Percentiles rank a stretch among this genome's conserved stretches.
Conservation (phyloP, 2,888 invertebrate species). For the Kuschelorhynchus macadamiae region DNA sequence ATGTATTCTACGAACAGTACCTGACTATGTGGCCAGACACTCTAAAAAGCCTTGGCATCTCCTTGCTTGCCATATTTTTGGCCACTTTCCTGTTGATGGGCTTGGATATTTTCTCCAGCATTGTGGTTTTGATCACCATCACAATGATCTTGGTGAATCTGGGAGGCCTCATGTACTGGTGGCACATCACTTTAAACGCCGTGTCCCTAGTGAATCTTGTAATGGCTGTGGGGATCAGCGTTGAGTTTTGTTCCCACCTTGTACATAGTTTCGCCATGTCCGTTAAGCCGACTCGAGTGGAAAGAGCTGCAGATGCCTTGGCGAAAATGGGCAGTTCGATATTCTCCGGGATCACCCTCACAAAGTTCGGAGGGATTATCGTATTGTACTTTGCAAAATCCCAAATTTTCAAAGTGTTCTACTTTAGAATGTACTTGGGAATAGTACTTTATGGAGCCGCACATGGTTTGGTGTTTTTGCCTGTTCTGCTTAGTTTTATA, state of each 20-base stretch:
- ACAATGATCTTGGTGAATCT: slow-evolving; percentile 94
- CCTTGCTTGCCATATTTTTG: slow-evolving; percentile 92
- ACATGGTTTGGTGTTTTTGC: slow-evolving; percentile 97
- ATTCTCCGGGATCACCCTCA: slow-evolving; percentile 97
- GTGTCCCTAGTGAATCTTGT: slow-evolving; percentile 97
- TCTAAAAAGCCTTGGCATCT: slow-evolving; percentile 87
- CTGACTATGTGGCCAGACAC: slow-evolving; percentile 96
- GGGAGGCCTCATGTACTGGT: slow-evolving; percentile 97
- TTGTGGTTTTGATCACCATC: slow-evolving; percentile 91
- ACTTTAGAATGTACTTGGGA: slow-evolving; percentile 82
- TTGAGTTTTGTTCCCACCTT: slow-evolving; percentile 98
- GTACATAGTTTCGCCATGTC: slow-evolving; percentile 93
- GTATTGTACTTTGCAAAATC: slow-evolving; percentile 98
- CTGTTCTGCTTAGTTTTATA: slow-evolving; percentile 96
- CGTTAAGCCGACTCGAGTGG: slow-evolving; percentile 78
- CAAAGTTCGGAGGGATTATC: slow-evolving; percentile 97
- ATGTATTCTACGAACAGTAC: slow-evolving; percentile 99
- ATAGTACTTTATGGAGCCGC: slow-evolving; percentile 97
- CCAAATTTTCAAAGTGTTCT: slow-evolving; percentile 84
- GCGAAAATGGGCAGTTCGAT: slow-evolving; percentile 95
- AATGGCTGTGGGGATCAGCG: slow-evolving; percentile 98
- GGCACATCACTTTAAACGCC: slow-evolving; percentile 96
- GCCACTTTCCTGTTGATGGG: slow-evolving; percentile 95
- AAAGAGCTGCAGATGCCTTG: slow-evolving; percentile 86
- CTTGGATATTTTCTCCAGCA: slow-evolving; percentile 91